A percentile compares a stretch with the other conserved stretches of the same genome.
Evolutionary conservation across 2,888 invertebrate species (phyloP).

Genomic region (Athetis lepigone): DNA sequence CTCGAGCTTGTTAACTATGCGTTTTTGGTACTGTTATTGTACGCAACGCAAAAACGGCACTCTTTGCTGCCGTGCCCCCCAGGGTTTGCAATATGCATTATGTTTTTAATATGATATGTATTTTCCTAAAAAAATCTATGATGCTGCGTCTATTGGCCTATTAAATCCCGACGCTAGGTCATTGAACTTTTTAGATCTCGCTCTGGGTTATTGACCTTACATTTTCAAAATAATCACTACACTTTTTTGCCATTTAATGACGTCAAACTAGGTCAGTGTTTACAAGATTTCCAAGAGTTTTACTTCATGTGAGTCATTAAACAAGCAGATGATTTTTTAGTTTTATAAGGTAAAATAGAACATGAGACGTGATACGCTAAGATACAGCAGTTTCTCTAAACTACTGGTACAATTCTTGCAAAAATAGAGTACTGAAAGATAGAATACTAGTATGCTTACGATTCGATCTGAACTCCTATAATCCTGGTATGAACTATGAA

Average conservation of each 20-base stretch:
- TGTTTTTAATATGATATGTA: background rate
- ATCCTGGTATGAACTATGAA: too few species aligned
- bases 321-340: background rate
- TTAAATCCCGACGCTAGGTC: slow-evolving; percentile 23
- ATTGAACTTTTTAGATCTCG: slow-evolving; percentile 28
- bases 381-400: background rate
- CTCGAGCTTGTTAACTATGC: too few species aligned
- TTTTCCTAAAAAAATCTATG: background rate
- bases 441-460: too few species aligned
- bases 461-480: too few species aligned
- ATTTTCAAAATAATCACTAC: background rate
- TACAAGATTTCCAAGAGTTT: background rate
- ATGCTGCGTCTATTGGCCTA: slow-evolving; percentile 24
- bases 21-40: too few species aligned
- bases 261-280: background rate
- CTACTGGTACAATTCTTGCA: background rate
- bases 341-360: background rate
- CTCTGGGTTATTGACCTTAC: background rate
- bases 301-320: background rate
- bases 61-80: too few species aligned
- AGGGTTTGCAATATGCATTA: background rate
- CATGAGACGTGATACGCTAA: background rate
- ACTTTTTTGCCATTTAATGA: background rate
- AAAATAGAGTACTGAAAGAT: too few species aligned
- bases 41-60: too few species aligned